A percentile compares a stretch with the other conserved stretches of the same genome.
Conservation (phyloP, 2,113 vertebrate genomes). For the Ictalurus furcatus region DNA sequence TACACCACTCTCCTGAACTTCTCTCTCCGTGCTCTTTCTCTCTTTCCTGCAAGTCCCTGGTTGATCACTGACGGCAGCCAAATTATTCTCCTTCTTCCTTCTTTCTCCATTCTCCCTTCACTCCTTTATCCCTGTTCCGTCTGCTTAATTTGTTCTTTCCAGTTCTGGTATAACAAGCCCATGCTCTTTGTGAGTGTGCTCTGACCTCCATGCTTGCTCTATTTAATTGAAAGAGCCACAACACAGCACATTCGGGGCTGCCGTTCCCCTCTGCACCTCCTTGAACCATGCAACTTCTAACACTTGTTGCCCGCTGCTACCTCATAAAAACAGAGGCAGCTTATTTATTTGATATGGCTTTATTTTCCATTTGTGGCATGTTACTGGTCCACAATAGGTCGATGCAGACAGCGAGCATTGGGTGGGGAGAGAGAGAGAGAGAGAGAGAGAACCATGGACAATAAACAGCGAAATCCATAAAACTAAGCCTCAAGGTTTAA, state of each 20-base stretch:
- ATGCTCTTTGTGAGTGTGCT: conserved; percentile 27
- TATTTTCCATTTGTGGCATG: conserved; percentile 51
- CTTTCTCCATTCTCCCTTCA: conserved; percentile 38
- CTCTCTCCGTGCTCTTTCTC: conserved; percentile 4
- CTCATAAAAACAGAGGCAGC: conserved; percentile 29
- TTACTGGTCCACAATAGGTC: conserved; percentile 40
- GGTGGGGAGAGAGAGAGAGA: neutral
- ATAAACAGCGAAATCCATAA: conserved; percentile 45
- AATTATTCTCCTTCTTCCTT: conserved; percentile 34
- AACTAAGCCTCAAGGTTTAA: conserved; percentile 34
- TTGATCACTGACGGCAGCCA: conserved; percentile 11
- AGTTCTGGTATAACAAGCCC: conserved; percentile 30
- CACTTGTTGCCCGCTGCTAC: conserved; percentile 22
- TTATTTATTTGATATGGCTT: conserved; percentile 40
- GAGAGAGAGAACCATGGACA: conserved; percentile 13
- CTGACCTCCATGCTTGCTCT: conserved; percentile 42
- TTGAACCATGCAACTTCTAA: conserved; percentile 42
- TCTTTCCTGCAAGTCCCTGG: conserved; percentile 21
- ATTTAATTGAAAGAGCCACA: conserved; percentile 45
- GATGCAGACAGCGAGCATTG: conserved; percentile 7
- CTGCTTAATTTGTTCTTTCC: neutral
- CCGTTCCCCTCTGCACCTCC: conserved; percentile 24
- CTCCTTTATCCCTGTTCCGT: conserved; percentile 27
- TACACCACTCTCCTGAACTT: conserved; percentile 49
- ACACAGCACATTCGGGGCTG: neutral